phyloP scores from a whole-genome alignment of 2,888 invertebrate species.

The Ophion ventricosus region DNA sequence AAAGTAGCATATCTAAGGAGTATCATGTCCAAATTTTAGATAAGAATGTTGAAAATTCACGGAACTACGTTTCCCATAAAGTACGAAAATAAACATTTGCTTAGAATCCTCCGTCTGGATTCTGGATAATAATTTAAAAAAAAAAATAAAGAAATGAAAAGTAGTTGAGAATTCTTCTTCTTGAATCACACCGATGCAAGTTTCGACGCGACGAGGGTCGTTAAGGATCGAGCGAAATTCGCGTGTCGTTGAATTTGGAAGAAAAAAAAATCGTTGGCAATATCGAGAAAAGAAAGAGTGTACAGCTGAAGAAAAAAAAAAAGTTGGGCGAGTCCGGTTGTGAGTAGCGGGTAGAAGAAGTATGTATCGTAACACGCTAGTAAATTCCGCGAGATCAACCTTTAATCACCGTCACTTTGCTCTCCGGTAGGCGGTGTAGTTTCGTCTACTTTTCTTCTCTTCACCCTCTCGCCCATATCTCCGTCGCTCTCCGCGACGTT shows the following conservation, averaged over 20 bases:
- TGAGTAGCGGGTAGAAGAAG: neutral
- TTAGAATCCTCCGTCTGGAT: too few species aligned
- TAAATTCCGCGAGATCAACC: conserved; percentile 50
- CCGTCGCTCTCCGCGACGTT: conserved; percentile 55
- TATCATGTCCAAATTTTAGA: too few species aligned
- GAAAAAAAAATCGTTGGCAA: neutral
- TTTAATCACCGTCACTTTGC: conserved; percentile 47
- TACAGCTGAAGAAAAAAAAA: neutral
- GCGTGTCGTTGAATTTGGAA: neutral
- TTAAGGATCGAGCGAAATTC: too few species aligned
- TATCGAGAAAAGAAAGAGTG: neutral
- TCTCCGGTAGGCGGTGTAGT: conserved; percentile 26
- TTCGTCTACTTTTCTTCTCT: conserved; percentile 45
- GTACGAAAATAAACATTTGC: too few species aligned
- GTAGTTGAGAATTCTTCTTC: neutral
- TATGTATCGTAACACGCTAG: conserved; percentile 24
- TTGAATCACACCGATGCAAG: neutral
- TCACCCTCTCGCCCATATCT: conserved; percentile 25
- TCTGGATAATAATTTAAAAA: too few species aligned
- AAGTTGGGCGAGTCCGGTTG: neutral
- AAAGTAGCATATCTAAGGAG: too few species aligned
- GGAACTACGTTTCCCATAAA: too few species aligned
- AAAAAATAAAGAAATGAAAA: neutral
- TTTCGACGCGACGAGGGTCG: neutral
- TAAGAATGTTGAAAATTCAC: too few species aligned